Percentiles rank a stretch among this genome's conserved stretches.
These are phyloP conservation scores for Dicentrarchus labrax DNA, from an alignment of 2,113 vertebrate species.

Conservation along the genomic window DNA sequence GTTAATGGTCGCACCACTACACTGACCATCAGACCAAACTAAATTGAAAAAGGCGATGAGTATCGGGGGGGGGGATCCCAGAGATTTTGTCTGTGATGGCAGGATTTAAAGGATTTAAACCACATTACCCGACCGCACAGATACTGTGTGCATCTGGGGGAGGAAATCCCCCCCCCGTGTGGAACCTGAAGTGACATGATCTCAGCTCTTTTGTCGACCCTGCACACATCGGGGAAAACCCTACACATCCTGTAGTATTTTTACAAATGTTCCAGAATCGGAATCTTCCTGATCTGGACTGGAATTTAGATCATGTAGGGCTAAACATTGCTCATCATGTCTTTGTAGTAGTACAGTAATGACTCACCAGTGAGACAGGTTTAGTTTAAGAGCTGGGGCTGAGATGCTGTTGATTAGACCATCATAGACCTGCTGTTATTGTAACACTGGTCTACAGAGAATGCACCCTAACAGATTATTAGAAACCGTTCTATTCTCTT, in stretches of 20 bases:
- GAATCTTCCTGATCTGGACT: neutral
- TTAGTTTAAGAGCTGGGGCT: neutral
- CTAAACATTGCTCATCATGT: neutral
- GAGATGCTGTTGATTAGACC: conserved; percentile 1
- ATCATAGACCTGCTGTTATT: neutral
- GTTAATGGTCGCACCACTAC: neutral
- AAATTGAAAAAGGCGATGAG: neutral
- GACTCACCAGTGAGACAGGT: neutral
- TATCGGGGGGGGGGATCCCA: neutral
- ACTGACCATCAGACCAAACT: neutral
- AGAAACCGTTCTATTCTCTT: neutral
- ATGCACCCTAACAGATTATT: neutral
- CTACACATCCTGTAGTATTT: neutral
- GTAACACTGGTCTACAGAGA: neutral
- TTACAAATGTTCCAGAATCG: neutral
- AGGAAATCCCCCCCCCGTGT: neutral
- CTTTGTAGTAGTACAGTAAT: neutral
- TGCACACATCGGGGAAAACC: neutral
- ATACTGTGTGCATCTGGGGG: neutral
- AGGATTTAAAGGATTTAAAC: neutral
- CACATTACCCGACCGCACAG: neutral
- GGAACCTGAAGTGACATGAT: neutral
- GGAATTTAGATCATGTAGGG: neutral
- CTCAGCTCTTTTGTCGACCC: neutral
- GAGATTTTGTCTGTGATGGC: neutral